Base-by-base conservation (phyloP, 2,113 vertebrate species). In the Fregetta grallaria region DNA sequence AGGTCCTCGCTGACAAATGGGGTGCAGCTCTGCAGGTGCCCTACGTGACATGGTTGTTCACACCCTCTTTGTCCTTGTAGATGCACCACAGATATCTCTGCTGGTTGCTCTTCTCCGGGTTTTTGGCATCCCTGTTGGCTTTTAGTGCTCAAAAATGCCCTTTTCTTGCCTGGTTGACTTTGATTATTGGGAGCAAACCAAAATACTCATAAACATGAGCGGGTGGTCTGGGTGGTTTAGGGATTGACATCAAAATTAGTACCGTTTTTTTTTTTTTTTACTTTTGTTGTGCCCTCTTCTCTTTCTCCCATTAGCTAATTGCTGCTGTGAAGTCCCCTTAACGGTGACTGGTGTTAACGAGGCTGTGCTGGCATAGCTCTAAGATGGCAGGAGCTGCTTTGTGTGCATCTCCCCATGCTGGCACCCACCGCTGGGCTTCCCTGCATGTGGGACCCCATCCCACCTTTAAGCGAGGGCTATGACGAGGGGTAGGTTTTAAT, bases 331-430 rank as follows among this genome's bases (percentile, higher is more conserved):
- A 34, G 27, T 55, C 78, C 45, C 55, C 25, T 83, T 79, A 52
- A 65, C 2, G 13, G 58, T 10, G 13, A 20, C 75, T 56, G 81
- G 13, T 53, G 61, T 10, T 92, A 40, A 73, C 3, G 10, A 66
- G 29, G 62, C 61, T 5, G 3, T 0, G 5, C 38, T 72, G 74
- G 68, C 44, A 55, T 23, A 29, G 29, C 66, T 65, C 72, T 70
- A 38, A 61, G 79, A 71, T 86, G 94, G 79, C 93, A 86, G 88
- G 59, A 92, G 34, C 66, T 79, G 49, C 83, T 93, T 80, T 90
- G 81, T 62, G 59, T 65, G 30, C 23, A 6, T n/a, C 40, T 76
- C 53, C 30, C n/a, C 27, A 1, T 10, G 29, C 49, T 10, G 12
- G 22, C 61, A 75, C 52, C 47, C 34, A 11, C 34, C 12, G 12